A percentile compares a stretch with the other conserved stretches of the same genome.
Evolutionary conservation across 1,140 invertebrate species (phyloP).

Genomic region (Tribolium castaneum): DNA sequence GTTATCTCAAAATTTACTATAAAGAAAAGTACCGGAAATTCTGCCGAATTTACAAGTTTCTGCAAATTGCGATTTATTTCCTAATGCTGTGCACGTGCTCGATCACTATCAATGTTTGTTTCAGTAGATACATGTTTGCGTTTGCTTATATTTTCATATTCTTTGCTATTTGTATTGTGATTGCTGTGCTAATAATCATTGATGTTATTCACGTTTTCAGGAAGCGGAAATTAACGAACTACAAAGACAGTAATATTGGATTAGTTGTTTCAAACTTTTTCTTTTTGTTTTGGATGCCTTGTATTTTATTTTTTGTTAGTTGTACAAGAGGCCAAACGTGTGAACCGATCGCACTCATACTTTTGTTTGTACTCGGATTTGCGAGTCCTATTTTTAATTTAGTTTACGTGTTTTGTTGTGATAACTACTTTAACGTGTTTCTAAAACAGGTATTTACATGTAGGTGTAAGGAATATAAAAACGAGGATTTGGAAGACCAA

Average conservation of each 20-base stretch:
- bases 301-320: background rate
- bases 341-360: background rate
- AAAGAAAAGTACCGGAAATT: conserved; percentile 11
- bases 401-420: background rate
- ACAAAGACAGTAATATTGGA: background rate
- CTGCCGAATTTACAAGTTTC: background rate
- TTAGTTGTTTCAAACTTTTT: background rate
- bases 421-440: conserved; percentile 11
- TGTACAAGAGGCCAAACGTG: background rate
- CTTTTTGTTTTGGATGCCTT: background rate
- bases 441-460: conserved; percentile 29
- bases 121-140: background rate
- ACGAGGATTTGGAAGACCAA: conserved; percentile 19
- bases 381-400: conserved; percentile 13
- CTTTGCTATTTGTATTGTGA: background rate
- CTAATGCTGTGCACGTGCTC: background rate
- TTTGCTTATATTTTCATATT: background rate
- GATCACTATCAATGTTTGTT: background rate
- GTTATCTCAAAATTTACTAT: conserved; percentile 42
- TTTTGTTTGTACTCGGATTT: background rate
- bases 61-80: conserved; percentile 12
- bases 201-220: conserved; percentile 41
- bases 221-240: background rate
- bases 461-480: conserved; percentile 12
- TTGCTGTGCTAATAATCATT: conserved; percentile 27